Evolutionary conservation across 2,113 vertebrate species (phyloP).

Genomic region (Lontra canadensis): DNA sequence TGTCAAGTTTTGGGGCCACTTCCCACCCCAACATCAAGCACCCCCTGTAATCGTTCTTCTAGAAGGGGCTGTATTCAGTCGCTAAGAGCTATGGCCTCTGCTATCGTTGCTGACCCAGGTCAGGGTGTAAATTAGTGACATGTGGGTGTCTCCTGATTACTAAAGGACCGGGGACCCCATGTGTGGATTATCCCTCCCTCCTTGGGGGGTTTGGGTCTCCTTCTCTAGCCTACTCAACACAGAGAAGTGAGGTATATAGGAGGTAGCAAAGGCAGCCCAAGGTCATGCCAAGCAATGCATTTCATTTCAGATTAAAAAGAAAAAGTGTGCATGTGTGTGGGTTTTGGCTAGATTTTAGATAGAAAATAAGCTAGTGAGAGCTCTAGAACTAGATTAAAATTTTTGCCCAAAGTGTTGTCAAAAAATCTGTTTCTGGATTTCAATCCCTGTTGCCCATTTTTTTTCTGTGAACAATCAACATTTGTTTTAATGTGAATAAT

Average conservation of each 20-base stretch:
- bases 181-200: background rate
- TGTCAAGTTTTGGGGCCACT: background rate
- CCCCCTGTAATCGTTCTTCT: background rate
- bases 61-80: background rate
- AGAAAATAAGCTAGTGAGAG: conserved; percentile 41
- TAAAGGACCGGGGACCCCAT: background rate
- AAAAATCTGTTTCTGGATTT: conserved; percentile 6
- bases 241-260: background rate
- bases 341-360: background rate
- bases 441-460: conserved; percentile 30
- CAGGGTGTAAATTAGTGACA: background rate
- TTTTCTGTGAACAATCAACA: conserved; percentile 52
- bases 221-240: background rate
- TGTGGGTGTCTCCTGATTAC: background rate
- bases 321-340: background rate
- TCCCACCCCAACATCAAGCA: background rate
- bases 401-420: conserved; percentile 40
- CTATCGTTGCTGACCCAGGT: background rate
- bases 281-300: background rate
- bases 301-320: background rate
- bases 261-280: background rate
- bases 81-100: background rate
- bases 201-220: background rate
- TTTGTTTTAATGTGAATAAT: conserved; percentile 59
- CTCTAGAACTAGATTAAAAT: conserved; percentile 27